Evolutionary conservation across 1,140 invertebrate species (phyloP).

Genomic region (Pogonus chalceus): DNA sequence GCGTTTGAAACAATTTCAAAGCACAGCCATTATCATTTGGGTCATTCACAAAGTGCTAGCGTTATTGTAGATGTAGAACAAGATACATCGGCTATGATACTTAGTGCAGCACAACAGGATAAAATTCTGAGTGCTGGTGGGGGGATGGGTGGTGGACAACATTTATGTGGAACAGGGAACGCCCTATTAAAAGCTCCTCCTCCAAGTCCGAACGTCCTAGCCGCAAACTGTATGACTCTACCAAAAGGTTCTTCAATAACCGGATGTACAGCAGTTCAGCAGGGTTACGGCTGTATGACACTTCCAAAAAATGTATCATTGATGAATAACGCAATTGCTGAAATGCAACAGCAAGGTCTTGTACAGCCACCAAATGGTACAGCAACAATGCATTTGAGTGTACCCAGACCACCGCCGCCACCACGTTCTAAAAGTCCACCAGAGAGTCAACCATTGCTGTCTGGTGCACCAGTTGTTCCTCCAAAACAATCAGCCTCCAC

Average conservation of each 20-base stretch:
- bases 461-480: slow-evolving; percentile 27
- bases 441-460: slow-evolving; percentile 45
- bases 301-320: slow-evolving; percentile 46
- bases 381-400: slow-evolving; percentile 40
- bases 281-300: slow-evolving; percentile 45
- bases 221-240: slow-evolving; percentile 51
- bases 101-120: slow-evolving; percentile 41
- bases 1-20: slow-evolving; percentile 57
- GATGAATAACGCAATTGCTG: slow-evolving; percentile 44
- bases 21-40: slow-evolving; percentile 55
- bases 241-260: slow-evolving; percentile 41
- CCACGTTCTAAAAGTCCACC: slow-evolving; percentile 45
- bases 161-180: slow-evolving; percentile 47
- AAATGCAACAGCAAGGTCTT: slow-evolving; percentile 40
- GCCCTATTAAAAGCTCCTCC: slow-evolving; percentile 43
- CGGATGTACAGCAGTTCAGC: slow-evolving; percentile 19
- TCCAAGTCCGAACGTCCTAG: slow-evolving; percentile 46
- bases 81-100: slow-evolving; percentile 54
- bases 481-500: slow-evolving; percentile 26
- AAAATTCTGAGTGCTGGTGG: slow-evolving; percentile 1
- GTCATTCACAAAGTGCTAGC: slow-evolving; percentile 54
- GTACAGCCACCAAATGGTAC: slow-evolving; percentile 44
- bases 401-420: slow-evolving; percentile 46
- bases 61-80: slow-evolving; percentile 75
- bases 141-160: slow-evolving; percentile 35